Evolutionary conservation across 2,888 invertebrate species (phyloP).

Genomic region (Branchellion lobata): DNA sequence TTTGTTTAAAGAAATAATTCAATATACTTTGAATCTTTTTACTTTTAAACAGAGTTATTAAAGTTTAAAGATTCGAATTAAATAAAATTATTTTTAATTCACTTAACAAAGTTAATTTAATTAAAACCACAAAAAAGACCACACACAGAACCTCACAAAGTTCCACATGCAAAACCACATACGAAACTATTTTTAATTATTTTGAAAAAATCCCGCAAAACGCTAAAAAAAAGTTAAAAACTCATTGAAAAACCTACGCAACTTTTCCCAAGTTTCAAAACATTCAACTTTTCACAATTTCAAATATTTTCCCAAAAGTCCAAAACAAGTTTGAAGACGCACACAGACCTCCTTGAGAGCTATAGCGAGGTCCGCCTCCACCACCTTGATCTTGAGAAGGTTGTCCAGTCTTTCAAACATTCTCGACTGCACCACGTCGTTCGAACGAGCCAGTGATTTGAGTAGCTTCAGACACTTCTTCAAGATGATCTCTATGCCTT

Average conservation of each 20-base stretch:
- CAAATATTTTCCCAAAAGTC: not conserved
- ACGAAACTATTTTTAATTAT: too few relatives aligned
- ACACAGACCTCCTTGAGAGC: slow-evolving; percentile 54
- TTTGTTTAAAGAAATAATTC: not conserved
- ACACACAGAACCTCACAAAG: not conserved
- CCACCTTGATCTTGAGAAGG: slow-evolving; percentile 53
- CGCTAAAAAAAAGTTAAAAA: too few relatives aligned
- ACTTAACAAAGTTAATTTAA: not conserved
- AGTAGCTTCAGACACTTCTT: slow-evolving; percentile 52
- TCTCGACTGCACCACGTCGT: slow-evolving; percentile 53
- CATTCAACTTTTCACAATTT: too few relatives aligned
- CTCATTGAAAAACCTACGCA: too few relatives aligned
- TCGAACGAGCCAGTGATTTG: slow-evolving; percentile 53
- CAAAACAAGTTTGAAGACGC: not conserved
- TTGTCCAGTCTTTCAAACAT: slow-evolving; percentile 54
- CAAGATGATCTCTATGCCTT: slow-evolving; percentile 53
- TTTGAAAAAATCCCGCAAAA: too few relatives aligned
- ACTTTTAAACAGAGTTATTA: too few relatives aligned
- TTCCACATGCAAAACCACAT: too few relatives aligned
- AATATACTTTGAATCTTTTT: too few relatives aligned
- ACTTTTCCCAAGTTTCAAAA: too few relatives aligned
- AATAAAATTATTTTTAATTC: not conserved
- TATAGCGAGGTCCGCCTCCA: slow-evolving; percentile 53
- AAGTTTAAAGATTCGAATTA: not conserved
- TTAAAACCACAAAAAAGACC: not conserved